Evolutionary conservation across 1,140 invertebrate species (phyloP).

Genomic region (Parasteatoda tepidariorum): DNA sequence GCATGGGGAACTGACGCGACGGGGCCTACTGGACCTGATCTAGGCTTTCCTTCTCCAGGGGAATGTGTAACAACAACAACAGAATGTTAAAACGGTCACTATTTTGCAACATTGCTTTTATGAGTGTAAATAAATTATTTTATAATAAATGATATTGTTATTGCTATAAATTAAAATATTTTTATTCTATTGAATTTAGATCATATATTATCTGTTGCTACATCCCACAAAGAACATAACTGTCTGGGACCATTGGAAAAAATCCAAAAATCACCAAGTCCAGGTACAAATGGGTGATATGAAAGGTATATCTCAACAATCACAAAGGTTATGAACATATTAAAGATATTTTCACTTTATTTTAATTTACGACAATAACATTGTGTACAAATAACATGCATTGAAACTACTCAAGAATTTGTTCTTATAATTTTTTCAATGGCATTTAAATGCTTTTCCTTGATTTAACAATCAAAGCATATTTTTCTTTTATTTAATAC

Average conservation of each 20-base stretch:
- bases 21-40: too few species aligned
- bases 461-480: not conserved
- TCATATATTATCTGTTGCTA: slow-evolving; percentile 62
- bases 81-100: too few species aligned
- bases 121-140: too few species aligned
- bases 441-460: not conserved
- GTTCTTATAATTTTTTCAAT: not conserved
- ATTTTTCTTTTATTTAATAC: not conserved
- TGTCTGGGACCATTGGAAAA: slow-evolving; percentile 54
- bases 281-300: slow-evolving; percentile 16
- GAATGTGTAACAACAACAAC: too few species aligned
- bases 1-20: too few species aligned
- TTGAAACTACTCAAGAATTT: too few species aligned
- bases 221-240: slow-evolving; percentile 63
- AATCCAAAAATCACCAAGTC: not conserved
- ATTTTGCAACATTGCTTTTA: too few species aligned
- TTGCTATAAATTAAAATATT: too few species aligned
- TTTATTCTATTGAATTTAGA: too few species aligned
- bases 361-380: not conserved
- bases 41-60: too few species aligned
- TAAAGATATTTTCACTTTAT: not conserved
- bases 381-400: not conserved
- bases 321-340: not conserved
- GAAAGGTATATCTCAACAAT: not conserved
- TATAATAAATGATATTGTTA: too few species aligned